These are phyloP conservation scores for Neodon shergylaensis DNA, from an alignment of 2,113 vertebrate species.

Conservation along the genomic window DNA sequence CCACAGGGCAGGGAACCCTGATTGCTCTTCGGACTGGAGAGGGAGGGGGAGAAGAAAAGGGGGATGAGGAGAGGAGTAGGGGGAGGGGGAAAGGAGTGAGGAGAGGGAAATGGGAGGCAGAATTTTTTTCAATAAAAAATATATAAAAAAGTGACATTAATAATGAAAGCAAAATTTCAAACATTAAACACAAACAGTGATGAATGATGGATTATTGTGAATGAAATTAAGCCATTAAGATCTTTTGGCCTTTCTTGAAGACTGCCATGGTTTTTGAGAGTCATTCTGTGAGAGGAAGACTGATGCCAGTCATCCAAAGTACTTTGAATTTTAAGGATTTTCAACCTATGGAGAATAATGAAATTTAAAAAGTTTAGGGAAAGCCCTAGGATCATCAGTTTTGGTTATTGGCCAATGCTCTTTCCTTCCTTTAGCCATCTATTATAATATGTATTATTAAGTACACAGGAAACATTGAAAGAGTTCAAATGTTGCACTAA, in stretches of 20 bases:
- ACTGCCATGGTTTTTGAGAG: neutral
- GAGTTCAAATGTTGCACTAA: neutral
- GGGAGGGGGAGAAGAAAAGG: too few relatives aligned
- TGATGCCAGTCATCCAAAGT: neutral
- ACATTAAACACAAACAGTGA: neutral
- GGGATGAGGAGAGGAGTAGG: too few relatives aligned
- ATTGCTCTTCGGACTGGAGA: too few relatives aligned
- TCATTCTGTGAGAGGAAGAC: neutral
- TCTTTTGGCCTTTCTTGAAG: neutral
- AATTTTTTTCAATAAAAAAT: too few relatives aligned
- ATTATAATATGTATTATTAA: neutral
- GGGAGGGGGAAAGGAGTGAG: too few relatives aligned
- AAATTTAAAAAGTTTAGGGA: neutral
- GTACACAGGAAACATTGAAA: neutral
- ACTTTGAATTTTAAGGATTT: constrained; percentile 24
- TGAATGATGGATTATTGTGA: neutral
- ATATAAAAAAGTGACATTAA: neutral
- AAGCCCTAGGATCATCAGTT: neutral
- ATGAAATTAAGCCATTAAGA: neutral
- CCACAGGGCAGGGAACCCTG: too few relatives aligned
- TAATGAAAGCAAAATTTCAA: neutral
- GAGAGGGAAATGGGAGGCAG: too few relatives aligned
- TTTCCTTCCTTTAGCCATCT: neutral
- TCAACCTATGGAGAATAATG: neutral
- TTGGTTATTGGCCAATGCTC: neutral